Evolutionary conservation across 2,797 vertebrate species (phyloP).

Genomic region (Halcyon smyrnensis): DNA sequence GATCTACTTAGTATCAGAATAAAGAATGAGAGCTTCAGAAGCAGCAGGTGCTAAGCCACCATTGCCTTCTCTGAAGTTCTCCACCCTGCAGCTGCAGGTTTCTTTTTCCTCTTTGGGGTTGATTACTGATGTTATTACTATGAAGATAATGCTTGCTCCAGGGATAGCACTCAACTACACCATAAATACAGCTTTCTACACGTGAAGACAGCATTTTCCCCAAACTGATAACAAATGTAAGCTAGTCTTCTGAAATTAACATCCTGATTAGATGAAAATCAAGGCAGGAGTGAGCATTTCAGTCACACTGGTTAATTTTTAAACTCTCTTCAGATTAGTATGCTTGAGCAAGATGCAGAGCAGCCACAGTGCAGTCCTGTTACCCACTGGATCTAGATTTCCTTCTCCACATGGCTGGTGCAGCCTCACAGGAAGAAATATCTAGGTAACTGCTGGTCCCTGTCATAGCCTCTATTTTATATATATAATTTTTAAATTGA

Average conservation of each 20-base stretch:
- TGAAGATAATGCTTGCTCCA: not conserved
- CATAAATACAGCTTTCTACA: not conserved
- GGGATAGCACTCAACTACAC: not conserved
- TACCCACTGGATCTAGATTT: not conserved
- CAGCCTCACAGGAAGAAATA: not conserved
- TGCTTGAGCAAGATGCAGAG: not conserved
- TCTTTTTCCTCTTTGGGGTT: not conserved
- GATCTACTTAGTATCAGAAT: not conserved
- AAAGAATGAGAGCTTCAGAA: not conserved
- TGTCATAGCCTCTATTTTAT: not conserved
- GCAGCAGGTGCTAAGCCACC: not conserved
- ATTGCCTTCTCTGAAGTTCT: not conserved
- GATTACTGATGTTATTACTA: not conserved
- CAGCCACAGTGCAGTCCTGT: not conserved
- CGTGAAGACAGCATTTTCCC: not conserved
- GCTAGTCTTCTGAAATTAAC: not conserved
- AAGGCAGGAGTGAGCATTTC: not conserved
- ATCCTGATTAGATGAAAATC: not conserved
- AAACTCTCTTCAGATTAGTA: not conserved
- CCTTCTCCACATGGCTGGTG: not conserved
- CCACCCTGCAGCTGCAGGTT: not conserved
- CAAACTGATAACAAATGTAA: not conserved
- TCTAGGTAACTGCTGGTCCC: not conserved
- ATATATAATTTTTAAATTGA: not conserved
- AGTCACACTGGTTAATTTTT: not conserved